Percentiles rank a stretch among this genome's conserved stretches.
These are phyloP conservation scores for Halocynthia roretzi DNA, from an alignment of 23 tunicate genomes.

Conservation along the genomic window DNA sequence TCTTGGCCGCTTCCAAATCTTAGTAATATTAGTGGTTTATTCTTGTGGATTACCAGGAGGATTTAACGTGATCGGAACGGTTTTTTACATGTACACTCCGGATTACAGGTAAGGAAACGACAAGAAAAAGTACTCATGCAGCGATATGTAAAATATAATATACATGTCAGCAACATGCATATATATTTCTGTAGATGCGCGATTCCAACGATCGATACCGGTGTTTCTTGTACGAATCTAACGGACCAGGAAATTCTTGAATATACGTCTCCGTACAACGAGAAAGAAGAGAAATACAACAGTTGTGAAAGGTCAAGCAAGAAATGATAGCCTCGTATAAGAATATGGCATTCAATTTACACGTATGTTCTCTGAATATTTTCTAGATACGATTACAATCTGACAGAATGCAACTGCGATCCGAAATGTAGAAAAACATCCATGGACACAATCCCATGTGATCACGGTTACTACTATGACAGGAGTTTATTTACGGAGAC, in stretches of 20 bases:
- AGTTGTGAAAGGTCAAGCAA: slow-evolving; percentile 28
- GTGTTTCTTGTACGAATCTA: neutral
- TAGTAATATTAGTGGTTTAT: slow-evolving; percentile 45
- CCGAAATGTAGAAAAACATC: slow-evolving; percentile 5
- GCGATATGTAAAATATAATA: no score
- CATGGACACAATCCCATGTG: neutral
- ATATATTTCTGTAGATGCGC: slow-evolving; percentile 28
- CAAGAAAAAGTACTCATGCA: no score
- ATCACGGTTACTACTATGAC: slow-evolving; percentile 20
- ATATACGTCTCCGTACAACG: no score
- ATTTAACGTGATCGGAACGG: slow-evolving; percentile 48
- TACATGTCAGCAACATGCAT: neutral
- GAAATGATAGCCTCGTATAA: neutral
- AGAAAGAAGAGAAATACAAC: slow-evolving; percentile 15
- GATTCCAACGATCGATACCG: slow-evolving; percentile 36
- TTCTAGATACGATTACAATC: slow-evolving; percentile 37
- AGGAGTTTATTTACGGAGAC: slow-evolving; percentile 24
- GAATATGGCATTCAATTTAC: no score
- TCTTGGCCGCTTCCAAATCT: slow-evolving; percentile 51
- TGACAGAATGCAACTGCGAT: slow-evolving; percentile 24
- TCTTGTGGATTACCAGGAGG: slow-evolving; percentile 68
- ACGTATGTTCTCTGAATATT: no score
- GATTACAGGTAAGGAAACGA: slow-evolving; percentile 34
- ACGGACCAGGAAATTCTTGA: no score
- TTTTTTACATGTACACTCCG: slow-evolving; percentile 52